phyloP scores from a whole-genome alignment of 2,797 vertebrate species.

The Naso thynnoides region DNA sequence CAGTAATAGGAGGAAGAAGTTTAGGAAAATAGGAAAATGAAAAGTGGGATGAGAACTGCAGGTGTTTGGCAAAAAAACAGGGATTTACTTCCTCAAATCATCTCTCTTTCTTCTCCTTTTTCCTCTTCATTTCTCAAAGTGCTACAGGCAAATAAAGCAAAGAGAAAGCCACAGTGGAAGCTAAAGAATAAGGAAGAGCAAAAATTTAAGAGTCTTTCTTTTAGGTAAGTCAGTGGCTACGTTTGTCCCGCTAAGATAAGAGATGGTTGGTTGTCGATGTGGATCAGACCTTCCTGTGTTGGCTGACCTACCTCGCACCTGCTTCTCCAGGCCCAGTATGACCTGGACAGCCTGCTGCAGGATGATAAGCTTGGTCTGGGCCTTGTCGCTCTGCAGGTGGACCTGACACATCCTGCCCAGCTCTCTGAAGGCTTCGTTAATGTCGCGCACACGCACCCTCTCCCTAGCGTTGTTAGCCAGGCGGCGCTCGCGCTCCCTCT shows the following conservation, averaged over 20 bases:
- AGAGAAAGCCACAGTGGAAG: constrained; percentile 48
- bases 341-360: constrained; percentile 99
- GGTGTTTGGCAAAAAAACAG: constrained; percentile 70
- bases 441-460: constrained; percentile 97
- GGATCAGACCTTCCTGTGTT: constrained; percentile 54
- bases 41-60: constrained; percentile 51
- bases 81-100: constrained; percentile 62
- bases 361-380: constrained; percentile 99
- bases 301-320: constrained; percentile 99
- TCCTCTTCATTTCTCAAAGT: constrained; percentile 19
- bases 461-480: constrained; percentile 98
- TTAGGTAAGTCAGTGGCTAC: constrained; percentile 18
- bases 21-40: constrained; percentile 44
- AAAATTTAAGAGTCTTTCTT: constrained; percentile 32
- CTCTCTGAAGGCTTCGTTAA: constrained; percentile 99
- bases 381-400: constrained; percentile 99
- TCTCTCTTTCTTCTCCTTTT: constrained; percentile 55
- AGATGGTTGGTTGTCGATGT: constrained; percentile 40
- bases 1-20: constrained; percentile 23
- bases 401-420: constrained; percentile 99
- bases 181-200: constrained; percentile 35
- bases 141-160: constrained; percentile 41
- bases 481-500: constrained; percentile 96
- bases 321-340: constrained; percentile 99
- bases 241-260: constrained; percentile 21